phyloP scores from a whole-genome alignment of 2,113 vertebrate species.

The Andinoacara biseriatus region DNA sequence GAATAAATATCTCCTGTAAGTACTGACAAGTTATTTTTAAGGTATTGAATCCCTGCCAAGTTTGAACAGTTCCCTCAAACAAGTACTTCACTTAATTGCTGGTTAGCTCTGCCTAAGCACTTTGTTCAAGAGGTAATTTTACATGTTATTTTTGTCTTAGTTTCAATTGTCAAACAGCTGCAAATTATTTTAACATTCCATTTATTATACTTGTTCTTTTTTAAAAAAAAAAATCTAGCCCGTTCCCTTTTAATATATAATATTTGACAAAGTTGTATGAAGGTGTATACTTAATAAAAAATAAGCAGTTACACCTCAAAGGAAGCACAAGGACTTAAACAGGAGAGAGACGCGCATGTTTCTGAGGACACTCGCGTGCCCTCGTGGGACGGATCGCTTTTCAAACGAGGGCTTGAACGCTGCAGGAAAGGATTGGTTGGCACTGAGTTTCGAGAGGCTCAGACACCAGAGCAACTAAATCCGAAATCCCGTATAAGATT shows the following conservation, averaged over 20 bases:
- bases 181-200: background rate
- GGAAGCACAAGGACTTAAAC: conserved; percentile 38
- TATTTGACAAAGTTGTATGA: background rate
- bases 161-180: background rate
- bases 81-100: conserved; percentile 45
- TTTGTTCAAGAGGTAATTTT: background rate
- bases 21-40: conserved; percentile 28
- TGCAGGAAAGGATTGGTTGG: conserved; percentile 21
- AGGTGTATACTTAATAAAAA: background rate
- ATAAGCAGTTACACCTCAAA: background rate
- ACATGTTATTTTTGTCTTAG: background rate
- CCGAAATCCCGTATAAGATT: conserved; percentile 21
- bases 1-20: conserved; percentile 8
- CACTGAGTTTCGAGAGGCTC: conserved; percentile 40
- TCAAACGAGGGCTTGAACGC: conserved; percentile 37
- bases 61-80: conserved; percentile 27
- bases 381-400: conserved; percentile 50
- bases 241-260: background rate
- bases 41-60: conserved; percentile 37
- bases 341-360: background rate
- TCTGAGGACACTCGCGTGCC: conserved; percentile 38
- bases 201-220: background rate
- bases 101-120: conserved; percentile 6
- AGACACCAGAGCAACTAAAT: conserved; percentile 6
- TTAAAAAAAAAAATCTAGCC: background rate